Evolutionary conservation across 2,113 vertebrate species (phyloP).

Genomic region (Paradoxurus hermaphroditus): DNA sequence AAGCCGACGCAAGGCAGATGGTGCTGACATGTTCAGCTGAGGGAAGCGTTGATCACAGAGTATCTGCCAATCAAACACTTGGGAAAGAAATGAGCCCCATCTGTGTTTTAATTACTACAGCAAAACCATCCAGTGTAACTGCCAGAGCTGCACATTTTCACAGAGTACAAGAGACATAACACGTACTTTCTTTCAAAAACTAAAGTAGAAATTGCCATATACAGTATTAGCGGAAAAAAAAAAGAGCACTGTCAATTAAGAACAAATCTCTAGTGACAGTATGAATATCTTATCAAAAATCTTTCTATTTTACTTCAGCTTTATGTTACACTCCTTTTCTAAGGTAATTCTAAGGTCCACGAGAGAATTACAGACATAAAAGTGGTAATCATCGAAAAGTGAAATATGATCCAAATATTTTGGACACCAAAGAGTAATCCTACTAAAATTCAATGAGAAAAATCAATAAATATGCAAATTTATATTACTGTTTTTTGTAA

Average conservation of each 20-base stretch:
- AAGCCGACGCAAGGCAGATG: constrained; percentile 71
- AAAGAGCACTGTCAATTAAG: not conserved
- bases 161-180: constrained; percentile 44
- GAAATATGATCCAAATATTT: not conserved
- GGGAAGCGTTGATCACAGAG: constrained; percentile 68
- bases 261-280: not conserved
- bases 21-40: constrained; percentile 63
- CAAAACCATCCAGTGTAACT: constrained; percentile 67
- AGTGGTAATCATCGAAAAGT: not conserved
- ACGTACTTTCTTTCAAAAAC: constrained; percentile 40
- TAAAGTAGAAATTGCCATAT: not conserved
- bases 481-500: not conserved
- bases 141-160: constrained; percentile 54
- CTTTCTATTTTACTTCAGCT: not conserved
- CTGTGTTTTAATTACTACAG: constrained; percentile 79
- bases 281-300: constrained; percentile 27
- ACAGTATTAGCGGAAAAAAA: not conserved
- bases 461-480: not conserved
- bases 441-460: not conserved
- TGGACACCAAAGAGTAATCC: not conserved
- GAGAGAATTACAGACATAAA: not conserved
- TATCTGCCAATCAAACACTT: constrained; percentile 76
- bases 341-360: not conserved
- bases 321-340: not conserved
- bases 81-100: constrained; percentile 72